Evolutionary conservation across 2,797 vertebrate genomes (phyloP).

Genomic region (Fringilla coelebs): DNA sequence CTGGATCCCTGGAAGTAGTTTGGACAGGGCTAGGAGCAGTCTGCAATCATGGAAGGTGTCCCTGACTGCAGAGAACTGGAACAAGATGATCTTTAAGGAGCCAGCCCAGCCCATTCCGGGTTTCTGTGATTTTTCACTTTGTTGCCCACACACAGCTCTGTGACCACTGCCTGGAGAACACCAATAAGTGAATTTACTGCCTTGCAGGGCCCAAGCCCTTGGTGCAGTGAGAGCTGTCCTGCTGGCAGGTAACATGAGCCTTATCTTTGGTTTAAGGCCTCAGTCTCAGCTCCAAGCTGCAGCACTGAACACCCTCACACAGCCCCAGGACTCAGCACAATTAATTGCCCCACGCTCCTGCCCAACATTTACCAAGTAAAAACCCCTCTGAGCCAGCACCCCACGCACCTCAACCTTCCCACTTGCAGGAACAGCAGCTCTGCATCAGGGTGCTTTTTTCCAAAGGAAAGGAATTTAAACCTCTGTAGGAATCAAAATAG

Average conservation of each 20-base stretch:
- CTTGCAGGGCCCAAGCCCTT: not conserved
- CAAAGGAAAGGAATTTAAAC: not conserved
- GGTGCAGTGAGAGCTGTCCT: not conserved
- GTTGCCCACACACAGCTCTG: fast-evolving
- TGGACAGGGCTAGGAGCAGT: not conserved
- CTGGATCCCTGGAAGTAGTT: not conserved
- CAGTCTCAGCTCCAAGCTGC: not conserved
- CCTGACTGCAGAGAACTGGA: not conserved
- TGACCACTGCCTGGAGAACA: not conserved
- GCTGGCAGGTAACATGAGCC: not conserved
- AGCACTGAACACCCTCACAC: not conserved
- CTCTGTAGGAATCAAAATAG: not conserved
- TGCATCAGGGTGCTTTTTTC: not conserved
- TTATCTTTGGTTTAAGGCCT: not conserved
- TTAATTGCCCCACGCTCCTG: fast-evolving
- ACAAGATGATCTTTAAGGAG: not conserved
- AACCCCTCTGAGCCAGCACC: not conserved
- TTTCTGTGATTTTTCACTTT: not conserved
- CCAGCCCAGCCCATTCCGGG: not conserved
- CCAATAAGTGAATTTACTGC: not conserved
- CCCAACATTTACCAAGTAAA: not conserved
- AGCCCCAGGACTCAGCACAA: not conserved
- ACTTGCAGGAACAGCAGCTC: not conserved
- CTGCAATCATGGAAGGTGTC: not conserved
- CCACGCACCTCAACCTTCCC: not conserved